Base-by-base conservation (phyloP, 2,113 vertebrate genomes). In the Epinephelus moara region DNA sequence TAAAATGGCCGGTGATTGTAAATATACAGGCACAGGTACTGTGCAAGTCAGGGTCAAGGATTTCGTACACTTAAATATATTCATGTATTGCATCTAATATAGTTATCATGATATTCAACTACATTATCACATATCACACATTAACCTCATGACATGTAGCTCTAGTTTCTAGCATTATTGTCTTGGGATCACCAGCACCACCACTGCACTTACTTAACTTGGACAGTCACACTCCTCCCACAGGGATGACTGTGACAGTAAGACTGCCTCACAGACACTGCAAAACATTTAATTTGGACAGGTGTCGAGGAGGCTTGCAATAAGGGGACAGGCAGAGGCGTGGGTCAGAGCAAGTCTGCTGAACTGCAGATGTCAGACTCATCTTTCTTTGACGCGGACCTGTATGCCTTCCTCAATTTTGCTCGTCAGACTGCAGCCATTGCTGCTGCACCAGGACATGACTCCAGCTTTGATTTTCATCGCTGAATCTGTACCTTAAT, bases 361-460 rank as follows among this genome's bases (percentile, higher is more conserved):
- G 81, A 85, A 87, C 89, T 84, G 79, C 85, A 89, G 74, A 92
- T 88, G 88, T 90, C 87, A 91, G 52, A 49, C 53, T 85, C 75
- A 85, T 87, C 79, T 88, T 70, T 90, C 74, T 86, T 68, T 78
- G 82, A 86, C 85, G 69, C 73, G 45, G 23, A 57, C 76, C 55
- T 76, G 73, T 64, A 53, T 81, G 80, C 25, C 49, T 85, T 53
- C 62, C 82, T 81, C 74, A 87, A 85, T 90, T 82, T 68, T 85
- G 83, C 70, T 57, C 25, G 10, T 88, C 68, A 82, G 59, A 68
- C 72, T 55, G 73, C 47, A 78, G 75, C 68, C 42, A 75, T 19
- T 78, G 66, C 79, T 75, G 66, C 73, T 69, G 78, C 47, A 78
- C 23, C 74, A 78, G 75, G 76, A 67, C 71, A 80, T 23, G 74